Base-by-base conservation (phyloP, 1,140 invertebrate genomes). In the Drosophila elegans region DNA sequence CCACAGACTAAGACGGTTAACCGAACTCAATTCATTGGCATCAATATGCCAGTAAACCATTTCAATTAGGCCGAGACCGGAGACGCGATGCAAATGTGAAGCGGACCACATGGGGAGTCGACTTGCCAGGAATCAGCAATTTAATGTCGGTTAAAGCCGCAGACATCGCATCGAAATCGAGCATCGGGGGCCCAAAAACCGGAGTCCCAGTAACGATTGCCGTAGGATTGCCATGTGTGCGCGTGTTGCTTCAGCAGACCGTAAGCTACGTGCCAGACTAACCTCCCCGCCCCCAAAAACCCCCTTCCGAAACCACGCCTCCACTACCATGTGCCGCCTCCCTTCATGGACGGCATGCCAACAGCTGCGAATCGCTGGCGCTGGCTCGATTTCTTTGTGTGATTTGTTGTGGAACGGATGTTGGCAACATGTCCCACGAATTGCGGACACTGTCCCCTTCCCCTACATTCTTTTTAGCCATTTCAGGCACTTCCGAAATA, bases 391-490 rank as follows among this genome's bases (percentile, higher is more conserved):
- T 73, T 46, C 62, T 66, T 67, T 78, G 55, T 68, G 76, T 64
- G 62, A 83, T 85, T 85, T 81, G 74, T 71, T 83, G 79, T 61
- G 59, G 64, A 88, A 83, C 83, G 83, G 83, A 86, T 86, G 79
- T 82, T 74, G 55, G 71, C 62, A 53, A 78, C 81, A 81, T 81
- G 82, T 78, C 64, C 68, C 73, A 63, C 71, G 57, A 78, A 63
- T 56, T 51, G 66, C 71, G 61, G 79, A 82, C 82, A 86, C 56
- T 68, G 78, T 67, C 74, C 71, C 42, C 38, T 34, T n/a, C n/a
- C 13, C 42, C 21, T 51, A 11, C 21, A 11, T 36, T 16, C 34
- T 49, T 53, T 51, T 34, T 44, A 9, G 10, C 42, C 42, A 21
- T 27, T 60, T 54, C n/a, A 16, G 13, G 16, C 32, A 21, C 34